These are phyloP conservation scores for Ahaetulla prasina DNA, from an alignment of 2,113 vertebrate species.

Conservation along the genomic window DNA sequence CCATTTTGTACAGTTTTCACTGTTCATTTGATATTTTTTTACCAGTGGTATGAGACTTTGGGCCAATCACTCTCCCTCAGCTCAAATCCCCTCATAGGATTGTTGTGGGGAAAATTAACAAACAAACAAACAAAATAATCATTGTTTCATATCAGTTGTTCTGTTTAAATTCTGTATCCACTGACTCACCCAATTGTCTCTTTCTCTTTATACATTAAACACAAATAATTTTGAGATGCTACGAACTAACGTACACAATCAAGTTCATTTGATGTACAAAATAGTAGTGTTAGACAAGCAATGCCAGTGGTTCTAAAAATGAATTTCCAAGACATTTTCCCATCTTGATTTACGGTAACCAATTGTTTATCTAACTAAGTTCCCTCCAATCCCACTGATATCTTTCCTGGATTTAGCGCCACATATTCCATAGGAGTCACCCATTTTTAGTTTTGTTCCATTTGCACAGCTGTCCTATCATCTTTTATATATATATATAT, in stretches of 20 bases:
- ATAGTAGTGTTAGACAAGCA: background rate
- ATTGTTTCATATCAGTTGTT: background rate
- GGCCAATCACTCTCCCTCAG: background rate
- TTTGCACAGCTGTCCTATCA: constrained; percentile 49
- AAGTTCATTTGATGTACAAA: background rate
- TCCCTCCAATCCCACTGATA: constrained; percentile 3
- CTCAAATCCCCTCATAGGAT: background rate
- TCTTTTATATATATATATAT: background rate
- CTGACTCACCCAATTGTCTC: background rate
- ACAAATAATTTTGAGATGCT: background rate
- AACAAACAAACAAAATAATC: background rate
- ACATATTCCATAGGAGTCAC: constrained; percentile 25
- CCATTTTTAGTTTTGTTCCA: constrained; percentile 41
- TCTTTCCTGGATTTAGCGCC: constrained; percentile 2
- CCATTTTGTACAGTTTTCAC: background rate
- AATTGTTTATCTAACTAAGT: constrained; percentile 24
- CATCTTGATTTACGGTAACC: constrained; percentile 1
- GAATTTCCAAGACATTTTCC: background rate
- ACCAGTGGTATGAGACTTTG: background rate
- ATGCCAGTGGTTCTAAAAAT: constrained; percentile 32
- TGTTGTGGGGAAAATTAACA: background rate
- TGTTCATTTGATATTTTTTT: background rate
- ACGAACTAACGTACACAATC: background rate
- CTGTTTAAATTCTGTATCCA: background rate
- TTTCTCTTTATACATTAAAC: background rate